These are phyloP conservation scores for Nemopilema nomurai DNA, from an alignment of 30 jellyfish, hydroid and myxozoan genomes.

Conservation along the genomic window DNA sequence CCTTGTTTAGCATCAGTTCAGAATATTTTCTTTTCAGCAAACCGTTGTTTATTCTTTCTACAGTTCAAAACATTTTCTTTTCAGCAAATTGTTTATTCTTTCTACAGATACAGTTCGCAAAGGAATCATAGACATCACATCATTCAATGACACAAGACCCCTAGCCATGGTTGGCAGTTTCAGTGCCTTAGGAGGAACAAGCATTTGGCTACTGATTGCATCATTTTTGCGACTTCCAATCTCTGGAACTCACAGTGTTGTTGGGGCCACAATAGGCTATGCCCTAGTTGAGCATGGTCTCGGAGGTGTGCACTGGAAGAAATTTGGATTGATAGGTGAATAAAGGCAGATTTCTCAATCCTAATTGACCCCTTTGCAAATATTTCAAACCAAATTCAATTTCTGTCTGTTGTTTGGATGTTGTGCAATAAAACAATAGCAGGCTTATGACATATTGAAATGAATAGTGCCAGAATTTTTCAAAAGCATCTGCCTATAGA, in stretches of 20 bases:
- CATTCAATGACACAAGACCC: constrained; percentile 70
- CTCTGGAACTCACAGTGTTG: constrained; percentile 88
- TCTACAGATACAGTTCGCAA: constrained; percentile 71
- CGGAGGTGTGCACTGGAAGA: constrained; percentile 61
- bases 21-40: neutral
- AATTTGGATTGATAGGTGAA: constrained; percentile 64
- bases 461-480: too few species aligned
- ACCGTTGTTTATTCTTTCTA: neutral
- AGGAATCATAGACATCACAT: constrained; percentile 61
- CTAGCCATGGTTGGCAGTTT: constrained; percentile 71
- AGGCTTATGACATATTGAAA: too few species aligned
- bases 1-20: too few species aligned
- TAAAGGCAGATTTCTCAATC: neutral
- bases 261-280: constrained; percentile 80
- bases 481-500: too few species aligned
- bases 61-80: neutral
- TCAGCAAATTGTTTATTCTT: neutral
- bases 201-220: constrained; percentile 75
- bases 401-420: neutral
- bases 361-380: neutral
- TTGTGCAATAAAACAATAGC: too few species aligned
- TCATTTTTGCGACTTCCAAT: constrained; percentile 75
- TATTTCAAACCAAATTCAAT: neutral
- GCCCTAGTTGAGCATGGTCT: constrained; percentile 70
- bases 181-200: constrained; percentile 81